Evolutionary conservation across 2,113 vertebrate species (phyloP).

Genomic region (Labrus mixtus): DNA sequence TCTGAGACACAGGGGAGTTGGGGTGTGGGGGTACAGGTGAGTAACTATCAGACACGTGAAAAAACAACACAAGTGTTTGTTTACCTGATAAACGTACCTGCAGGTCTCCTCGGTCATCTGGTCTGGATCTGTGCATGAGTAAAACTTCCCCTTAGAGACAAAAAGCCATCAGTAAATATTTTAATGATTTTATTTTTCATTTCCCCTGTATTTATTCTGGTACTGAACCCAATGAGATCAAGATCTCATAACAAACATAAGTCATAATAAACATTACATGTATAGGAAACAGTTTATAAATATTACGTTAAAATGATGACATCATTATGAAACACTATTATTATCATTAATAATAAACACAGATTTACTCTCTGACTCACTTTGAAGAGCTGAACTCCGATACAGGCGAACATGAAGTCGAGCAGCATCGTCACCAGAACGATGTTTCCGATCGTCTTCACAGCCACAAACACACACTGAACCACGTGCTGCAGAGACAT

Average conservation of each 20-base stretch:
- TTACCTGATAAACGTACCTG: conserved; percentile 77
- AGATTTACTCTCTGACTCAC: conserved; percentile 70
- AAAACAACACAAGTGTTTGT: too few species aligned
- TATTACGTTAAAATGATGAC: neutral
- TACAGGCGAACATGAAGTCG: conserved; percentile 97
- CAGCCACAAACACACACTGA: conserved; percentile 94
- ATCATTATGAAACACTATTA: too few species aligned
- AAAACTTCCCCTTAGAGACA: conserved; percentile 88
- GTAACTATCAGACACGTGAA: too few species aligned
- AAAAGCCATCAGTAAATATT: neutral
- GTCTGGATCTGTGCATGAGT: conserved; percentile 88
- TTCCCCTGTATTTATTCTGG: neutral
- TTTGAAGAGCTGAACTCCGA: conserved; percentile 96
- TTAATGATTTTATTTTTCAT: too few species aligned
- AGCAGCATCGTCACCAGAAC: conserved; percentile 92
- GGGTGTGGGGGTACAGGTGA: too few species aligned
- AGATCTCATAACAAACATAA: too few species aligned
- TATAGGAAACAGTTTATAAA: too few species aligned
- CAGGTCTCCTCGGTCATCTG: conserved; percentile 90
- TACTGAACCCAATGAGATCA: too few species aligned
- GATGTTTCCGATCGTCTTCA: conserved; percentile 96
- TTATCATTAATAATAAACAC: too few species aligned
- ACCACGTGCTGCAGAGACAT: conserved; percentile 88
- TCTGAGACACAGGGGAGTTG: conserved; percentile 70
- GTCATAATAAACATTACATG: too few species aligned